A percentile compares a stretch with the other conserved stretches of the same genome.
Evolutionary conservation across 2,797 vertebrate species (phyloP).

Genomic region (Hapalemur alaotrensis): DNA sequence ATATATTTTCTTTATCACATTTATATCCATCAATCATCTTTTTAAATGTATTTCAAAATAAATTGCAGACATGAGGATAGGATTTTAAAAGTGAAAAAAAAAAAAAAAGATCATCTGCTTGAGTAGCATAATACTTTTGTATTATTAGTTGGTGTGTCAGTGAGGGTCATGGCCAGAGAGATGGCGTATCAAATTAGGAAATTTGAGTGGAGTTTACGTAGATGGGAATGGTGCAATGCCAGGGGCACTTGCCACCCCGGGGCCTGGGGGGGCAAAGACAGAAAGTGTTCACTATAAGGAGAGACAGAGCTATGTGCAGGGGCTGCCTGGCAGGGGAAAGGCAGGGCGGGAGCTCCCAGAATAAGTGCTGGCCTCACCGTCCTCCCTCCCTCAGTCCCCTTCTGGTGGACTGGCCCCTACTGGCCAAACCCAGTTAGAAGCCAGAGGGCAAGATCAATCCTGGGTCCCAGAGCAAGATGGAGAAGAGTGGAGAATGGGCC

Average conservation of each 20-base stretch:
- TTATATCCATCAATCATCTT: background rate
- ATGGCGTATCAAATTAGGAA: no score
- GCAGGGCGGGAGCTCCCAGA: background rate
- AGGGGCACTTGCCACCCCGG: background rate
- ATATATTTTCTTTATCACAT: background rate
- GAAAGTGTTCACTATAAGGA: background rate
- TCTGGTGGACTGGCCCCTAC: background rate
- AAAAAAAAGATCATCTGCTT: background rate
- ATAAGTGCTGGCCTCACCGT: background rate
- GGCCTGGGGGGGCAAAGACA: background rate
- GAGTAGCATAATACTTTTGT: background rate
- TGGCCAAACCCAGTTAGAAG: background rate
- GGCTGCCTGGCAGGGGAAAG: background rate
- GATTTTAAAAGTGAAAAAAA: background rate
- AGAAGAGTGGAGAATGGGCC: background rate
- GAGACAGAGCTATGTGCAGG: background rate
- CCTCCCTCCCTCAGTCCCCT: background rate
- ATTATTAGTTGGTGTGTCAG: background rate
- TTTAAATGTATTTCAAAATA: background rate
- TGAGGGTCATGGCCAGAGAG: background rate
- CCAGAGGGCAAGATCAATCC: background rate
- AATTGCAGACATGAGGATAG: background rate
- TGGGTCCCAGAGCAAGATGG: background rate
- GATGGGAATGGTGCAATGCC: background rate
- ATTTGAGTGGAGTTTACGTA: background rate